A percentile compares a stretch with the other conserved stretches of the same genome.
These are phyloP conservation scores for Tipula helvola DNA, from an alignment of 2,888 invertebrate genomes.

Conservation along the genomic window DNA sequence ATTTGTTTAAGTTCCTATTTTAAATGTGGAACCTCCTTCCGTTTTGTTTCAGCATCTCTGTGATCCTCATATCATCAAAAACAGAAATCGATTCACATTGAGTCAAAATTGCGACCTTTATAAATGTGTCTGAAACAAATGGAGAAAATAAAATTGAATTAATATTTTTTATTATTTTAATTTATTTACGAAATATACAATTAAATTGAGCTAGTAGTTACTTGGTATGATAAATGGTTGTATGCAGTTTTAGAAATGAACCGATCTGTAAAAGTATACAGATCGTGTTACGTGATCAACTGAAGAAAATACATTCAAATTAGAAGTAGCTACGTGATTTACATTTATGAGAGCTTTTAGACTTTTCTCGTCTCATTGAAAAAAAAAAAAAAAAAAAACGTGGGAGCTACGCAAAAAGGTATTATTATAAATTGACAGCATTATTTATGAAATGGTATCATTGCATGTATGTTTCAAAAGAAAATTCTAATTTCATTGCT, in stretches of 20 bases:
- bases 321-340: neutral
- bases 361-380: neutral
- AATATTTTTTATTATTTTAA: neutral
- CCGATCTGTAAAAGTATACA: neutral
- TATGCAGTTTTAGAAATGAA: neutral
- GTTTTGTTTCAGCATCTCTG: neutral
- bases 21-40: neutral
- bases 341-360: neutral
- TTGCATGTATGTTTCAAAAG: neutral
- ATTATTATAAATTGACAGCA: neutral
- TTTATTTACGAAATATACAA: neutral
- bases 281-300: neutral
- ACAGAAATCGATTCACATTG: neutral
- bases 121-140: neutral
- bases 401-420: neutral
- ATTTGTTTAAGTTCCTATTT: neutral
- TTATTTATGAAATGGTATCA: neutral
- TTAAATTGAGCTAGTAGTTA: neutral
- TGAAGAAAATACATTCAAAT: neutral
- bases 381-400: no score
- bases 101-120: neutral
- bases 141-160: neutral
- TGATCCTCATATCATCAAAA: neutral
- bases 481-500: neutral
- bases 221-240: neutral